Conservation (phyloP, 2,113 vertebrate genomes). For the Corynorhinus townsendii region DNA sequence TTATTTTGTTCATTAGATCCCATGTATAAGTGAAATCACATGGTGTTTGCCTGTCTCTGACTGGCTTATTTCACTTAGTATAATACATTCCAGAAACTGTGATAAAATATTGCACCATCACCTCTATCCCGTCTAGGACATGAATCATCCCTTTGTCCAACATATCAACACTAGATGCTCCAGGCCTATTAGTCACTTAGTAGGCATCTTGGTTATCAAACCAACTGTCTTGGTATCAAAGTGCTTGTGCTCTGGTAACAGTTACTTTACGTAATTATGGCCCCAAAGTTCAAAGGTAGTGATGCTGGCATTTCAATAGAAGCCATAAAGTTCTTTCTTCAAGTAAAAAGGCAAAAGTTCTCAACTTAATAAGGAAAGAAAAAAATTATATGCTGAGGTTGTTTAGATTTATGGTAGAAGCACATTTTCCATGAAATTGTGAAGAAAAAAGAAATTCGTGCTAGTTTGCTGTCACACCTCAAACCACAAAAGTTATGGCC, state of each 20-base stretch:
- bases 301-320: background rate
- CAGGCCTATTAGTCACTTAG: background rate
- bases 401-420: background rate
- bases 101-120: background rate
- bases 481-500: background rate
- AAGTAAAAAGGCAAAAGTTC: background rate
- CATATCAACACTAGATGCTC: too few species aligned
- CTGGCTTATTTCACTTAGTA: background rate
- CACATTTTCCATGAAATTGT: background rate
- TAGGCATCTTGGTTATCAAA: background rate
- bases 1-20: background rate
- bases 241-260: background rate
- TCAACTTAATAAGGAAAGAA: background rate
- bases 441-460: background rate
- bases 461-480: background rate
- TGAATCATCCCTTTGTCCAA: background rate
- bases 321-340: background rate
- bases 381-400: background rate
- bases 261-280: background rate
- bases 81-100: background rate
- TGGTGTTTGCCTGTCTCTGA: background rate
- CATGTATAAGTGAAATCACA: background rate
- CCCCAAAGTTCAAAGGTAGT: background rate
- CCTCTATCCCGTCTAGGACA: background rate
- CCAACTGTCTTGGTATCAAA: background rate